Evolutionary conservation across 2,888 invertebrate genomes (phyloP).

Genomic region (Lasioglossum oenotherae): DNA sequence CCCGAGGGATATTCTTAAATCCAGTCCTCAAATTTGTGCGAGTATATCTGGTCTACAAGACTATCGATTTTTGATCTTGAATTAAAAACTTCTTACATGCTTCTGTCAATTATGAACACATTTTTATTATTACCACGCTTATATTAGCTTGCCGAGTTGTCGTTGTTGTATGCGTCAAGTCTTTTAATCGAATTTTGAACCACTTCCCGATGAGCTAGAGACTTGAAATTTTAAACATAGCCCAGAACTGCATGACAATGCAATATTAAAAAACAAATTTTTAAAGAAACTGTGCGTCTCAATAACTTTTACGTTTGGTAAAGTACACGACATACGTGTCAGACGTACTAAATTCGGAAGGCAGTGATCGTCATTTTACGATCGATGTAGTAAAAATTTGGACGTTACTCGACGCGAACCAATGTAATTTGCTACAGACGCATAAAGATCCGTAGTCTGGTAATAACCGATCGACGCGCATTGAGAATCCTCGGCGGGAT

Average conservation of each 20-base stretch:
- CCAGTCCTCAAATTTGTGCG: not conserved
- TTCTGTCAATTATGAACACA: not conserved
- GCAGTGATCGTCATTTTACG: not conserved
- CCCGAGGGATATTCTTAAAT: not conserved
- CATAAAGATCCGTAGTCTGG: not conserved
- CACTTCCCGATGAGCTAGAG: no score
- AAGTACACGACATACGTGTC: not conserved
- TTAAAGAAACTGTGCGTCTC: no score
- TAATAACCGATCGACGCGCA: constrained; percentile 33
- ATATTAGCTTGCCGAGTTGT: no score
- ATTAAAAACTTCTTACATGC: not conserved
- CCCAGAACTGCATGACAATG: no score
- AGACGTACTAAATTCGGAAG: not conserved
- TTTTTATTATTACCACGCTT: not conserved
- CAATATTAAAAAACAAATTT: no score
- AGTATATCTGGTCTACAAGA: not conserved
- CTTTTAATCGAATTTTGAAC: no score
- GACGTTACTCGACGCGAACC: not conserved
- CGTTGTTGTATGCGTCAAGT: no score
- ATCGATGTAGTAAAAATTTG: not conserved
- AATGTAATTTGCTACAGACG: not conserved
- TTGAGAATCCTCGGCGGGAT: constrained; percentile 26
- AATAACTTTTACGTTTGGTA: not conserved
- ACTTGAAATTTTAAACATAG: no score
- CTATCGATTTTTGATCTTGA: not conserved